phyloP scores from a whole-genome alignment of 2,888 invertebrate species.

The Drosophila algonquin region DNA sequence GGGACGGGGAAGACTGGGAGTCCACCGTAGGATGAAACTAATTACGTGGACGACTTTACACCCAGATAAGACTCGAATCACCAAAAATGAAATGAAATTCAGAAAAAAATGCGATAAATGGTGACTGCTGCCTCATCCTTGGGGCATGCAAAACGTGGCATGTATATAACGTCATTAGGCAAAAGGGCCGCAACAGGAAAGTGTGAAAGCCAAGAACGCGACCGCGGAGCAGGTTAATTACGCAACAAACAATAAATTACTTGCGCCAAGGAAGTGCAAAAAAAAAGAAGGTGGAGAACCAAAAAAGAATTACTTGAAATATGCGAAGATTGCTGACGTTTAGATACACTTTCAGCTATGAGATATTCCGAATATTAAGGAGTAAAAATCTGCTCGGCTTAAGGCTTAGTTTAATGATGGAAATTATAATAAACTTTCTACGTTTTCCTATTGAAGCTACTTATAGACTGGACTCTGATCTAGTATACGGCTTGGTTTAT shows the following conservation, averaged over 20 bases:
- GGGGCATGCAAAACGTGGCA: constrained; percentile 2
- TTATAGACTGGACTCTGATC: no score
- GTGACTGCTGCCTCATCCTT: constrained; percentile 1
- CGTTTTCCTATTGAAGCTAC: no score
- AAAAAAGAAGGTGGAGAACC: background rate
- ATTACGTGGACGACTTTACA: constrained; percentile 70
- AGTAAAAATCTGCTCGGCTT: background rate
- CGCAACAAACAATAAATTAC: constrained; percentile 76
- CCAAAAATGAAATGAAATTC: constrained; percentile 52
- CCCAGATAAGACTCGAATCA: constrained; percentile 77
- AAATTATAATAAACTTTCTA: no score
- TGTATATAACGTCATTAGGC: constrained; percentile 40
- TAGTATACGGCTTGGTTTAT: no score
- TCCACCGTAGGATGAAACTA: constrained; percentile 62
- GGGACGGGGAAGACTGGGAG: constrained; percentile 4
- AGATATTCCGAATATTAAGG: background rate
- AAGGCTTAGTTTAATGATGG: no score
- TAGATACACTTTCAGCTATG: background rate
- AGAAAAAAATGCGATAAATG: constrained; percentile 1
- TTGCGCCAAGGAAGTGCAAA: constrained; percentile 38
- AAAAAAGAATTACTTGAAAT: background rate
- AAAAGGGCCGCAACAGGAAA: constrained; percentile 39
- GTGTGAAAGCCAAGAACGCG: constrained; percentile 61
- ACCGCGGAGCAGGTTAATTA: constrained; percentile 72
- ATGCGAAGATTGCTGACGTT: background rate